These are phyloP conservation scores for Sinocyclocheilus grahami DNA, from an alignment of 2,113 vertebrate genomes.

Conservation along the genomic window DNA sequence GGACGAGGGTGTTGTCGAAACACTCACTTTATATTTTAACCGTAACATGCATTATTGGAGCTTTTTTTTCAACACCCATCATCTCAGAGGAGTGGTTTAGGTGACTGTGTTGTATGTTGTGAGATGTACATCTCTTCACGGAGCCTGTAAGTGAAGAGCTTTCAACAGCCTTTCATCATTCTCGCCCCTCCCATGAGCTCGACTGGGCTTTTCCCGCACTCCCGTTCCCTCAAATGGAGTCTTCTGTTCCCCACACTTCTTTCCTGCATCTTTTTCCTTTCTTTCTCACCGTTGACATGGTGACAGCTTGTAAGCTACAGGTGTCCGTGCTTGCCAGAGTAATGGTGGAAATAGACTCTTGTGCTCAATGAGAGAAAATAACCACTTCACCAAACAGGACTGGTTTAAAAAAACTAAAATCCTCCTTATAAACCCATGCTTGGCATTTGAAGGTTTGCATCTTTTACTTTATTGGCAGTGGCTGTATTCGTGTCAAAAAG, in stretches of 20 bases:
- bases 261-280: neutral
- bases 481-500: neutral
- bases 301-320: conserved; percentile 48
- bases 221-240: conserved; percentile 28
- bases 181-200: conserved; percentile 29
- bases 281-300: conserved; percentile 46
- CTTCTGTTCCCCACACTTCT: conserved; percentile 13
- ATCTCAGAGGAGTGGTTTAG: neutral
- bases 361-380: conserved; percentile 41
- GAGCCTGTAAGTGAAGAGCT: conserved; percentile 24
- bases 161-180: conserved; percentile 49
- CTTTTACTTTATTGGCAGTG: neutral
- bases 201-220: neutral
- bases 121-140: conserved; percentile 11
- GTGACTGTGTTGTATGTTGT: neutral
- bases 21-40: neutral
- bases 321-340: conserved; percentile 37
- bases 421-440: neutral
- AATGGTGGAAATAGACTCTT: conserved; percentile 46
- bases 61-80: neutral
- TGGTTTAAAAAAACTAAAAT: conserved; percentile 25
- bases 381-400: conserved; percentile 29
- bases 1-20: neutral
- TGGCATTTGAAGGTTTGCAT: neutral
- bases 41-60: neutral